Percentiles rank a stretch among this genome's conserved stretches.
These are phyloP conservation scores for Xenopus tropicalis DNA, from an alignment of 2,113 vertebrate species.

Conservation along the genomic window DNA sequence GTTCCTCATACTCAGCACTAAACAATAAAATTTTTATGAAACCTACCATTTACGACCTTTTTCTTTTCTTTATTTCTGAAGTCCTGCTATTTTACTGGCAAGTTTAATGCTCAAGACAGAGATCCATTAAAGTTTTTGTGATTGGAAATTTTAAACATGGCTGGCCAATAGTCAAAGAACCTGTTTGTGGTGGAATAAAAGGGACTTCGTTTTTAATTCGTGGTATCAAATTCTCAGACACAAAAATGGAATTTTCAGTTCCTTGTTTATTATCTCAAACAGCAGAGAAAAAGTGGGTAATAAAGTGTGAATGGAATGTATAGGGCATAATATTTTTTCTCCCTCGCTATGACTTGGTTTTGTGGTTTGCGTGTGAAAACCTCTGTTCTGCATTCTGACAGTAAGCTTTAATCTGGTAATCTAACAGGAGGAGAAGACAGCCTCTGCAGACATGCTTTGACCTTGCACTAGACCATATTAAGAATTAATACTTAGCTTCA, in stretches of 20 bases:
- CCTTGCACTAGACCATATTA: slow-evolving; percentile 68
- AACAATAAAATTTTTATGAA: slow-evolving; percentile 44
- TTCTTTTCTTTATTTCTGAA: background rate
- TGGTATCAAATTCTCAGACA: background rate
- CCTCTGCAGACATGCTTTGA: slow-evolving; percentile 68
- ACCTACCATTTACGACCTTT: slow-evolving; percentile 31
- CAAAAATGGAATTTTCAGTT: background rate
- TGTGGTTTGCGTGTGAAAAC: slow-evolving; percentile 45
- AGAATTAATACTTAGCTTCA: slow-evolving; percentile 68
- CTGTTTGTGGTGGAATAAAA: background rate
- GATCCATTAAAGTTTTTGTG: slow-evolving; percentile 9
- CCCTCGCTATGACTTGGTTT: slow-evolving; percentile 17
- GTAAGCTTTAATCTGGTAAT: slow-evolving; percentile 75
- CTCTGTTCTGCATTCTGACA: slow-evolving; percentile 62
- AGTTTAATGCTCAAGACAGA: slow-evolving; percentile 1
- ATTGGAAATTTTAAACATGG: slow-evolving; percentile 1
- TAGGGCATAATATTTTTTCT: slow-evolving; percentile 5
- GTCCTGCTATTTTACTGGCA: slow-evolving; percentile 24
- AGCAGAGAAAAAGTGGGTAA: background rate
- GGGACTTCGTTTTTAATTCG: background rate
- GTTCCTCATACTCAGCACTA: slow-evolving; percentile 28
- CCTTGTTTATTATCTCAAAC: background rate
- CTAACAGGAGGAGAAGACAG: slow-evolving; percentile 62
- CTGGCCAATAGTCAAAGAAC: background rate
- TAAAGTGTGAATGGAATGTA: background rate